Evolutionary conservation across 2,888 invertebrate species (phyloP), one percentile per base, ranked within the genome.

Genomic region (Toxonevra muliebris): DNA sequence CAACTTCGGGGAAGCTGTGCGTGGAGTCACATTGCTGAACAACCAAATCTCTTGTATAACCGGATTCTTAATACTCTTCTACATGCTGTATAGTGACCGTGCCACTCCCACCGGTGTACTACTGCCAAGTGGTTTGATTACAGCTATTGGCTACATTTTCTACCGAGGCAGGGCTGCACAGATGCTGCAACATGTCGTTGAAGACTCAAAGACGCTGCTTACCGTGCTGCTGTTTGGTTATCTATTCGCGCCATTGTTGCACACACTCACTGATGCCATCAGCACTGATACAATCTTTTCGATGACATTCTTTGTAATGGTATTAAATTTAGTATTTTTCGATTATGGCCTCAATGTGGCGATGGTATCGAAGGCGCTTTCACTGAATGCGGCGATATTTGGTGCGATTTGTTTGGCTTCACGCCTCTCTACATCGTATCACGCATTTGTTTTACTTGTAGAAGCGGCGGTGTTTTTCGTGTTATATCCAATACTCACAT

Each of bases 281-380:
- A 97, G 97, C 80, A 98, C 98, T 0, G 98, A 99, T 81, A 97
- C 98, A 0, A 97, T 99, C 79, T 97, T 96, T 80, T 95, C 96
- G 1, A 95, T 93, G 89, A 91, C 97, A 0, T 91, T 93, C 19
- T 87, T 94, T 13, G 94, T 97, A 90, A 90, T 98, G 87, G 79
- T 94, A 0, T 85, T 94, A 1, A 97, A 98, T 87, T 87, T 98
- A 69, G 89, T 95, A 75, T 97, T 97, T 81, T 95, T 94, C 80
- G 96, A 98, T 82, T 99, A 98, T 80, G 95, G 95, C 7, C 89
- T 95, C 0, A 77, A 82, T 15, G 94, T 93, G 2, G 93, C 95
- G 1, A 91, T 97, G 69, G 94, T 97, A 0, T 96, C 96, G 0
- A 94, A 93, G 74, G 93, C 97, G 0, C 86, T 98, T 53, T 98